These are phyloP conservation scores for Thermophis baileyi DNA, from an alignment of 2,113 vertebrate species.

Conservation along the genomic window DNA sequence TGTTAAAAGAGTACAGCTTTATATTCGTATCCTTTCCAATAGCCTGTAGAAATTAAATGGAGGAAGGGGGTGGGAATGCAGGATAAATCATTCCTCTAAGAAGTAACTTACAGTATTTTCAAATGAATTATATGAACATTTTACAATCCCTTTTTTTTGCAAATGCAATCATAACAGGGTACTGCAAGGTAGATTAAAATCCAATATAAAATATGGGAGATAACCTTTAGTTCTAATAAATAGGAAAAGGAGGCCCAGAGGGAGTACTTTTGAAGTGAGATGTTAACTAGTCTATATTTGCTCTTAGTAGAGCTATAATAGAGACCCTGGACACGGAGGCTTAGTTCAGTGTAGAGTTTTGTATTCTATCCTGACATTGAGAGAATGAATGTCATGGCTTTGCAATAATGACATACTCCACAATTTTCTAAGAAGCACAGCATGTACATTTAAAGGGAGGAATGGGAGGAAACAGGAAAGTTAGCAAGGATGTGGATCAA, in stretches of 20 bases:
- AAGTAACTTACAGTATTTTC: not conserved
- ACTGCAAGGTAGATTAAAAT: not conserved
- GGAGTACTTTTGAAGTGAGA: not conserved
- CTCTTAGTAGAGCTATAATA: not conserved
- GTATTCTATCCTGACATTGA: not conserved
- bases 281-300: not conserved
- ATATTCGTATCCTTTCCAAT: not conserved
- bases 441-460: not conserved
- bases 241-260: too few species aligned
- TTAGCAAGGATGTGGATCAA: not conserved
- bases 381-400: conserved; percentile 17
- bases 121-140: not conserved
- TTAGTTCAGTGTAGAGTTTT: conserved; percentile 15
- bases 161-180: not conserved
- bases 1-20: not conserved
- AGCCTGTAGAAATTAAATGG: not conserved
- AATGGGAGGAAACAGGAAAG: not conserved
- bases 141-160: not conserved
- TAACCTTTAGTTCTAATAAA: not conserved
- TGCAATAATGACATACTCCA: conserved; percentile 22
- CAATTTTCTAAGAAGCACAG: not conserved
- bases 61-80: not conserved
- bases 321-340: fast-evolving
- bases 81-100: not conserved
- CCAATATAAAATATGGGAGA: not conserved